Base-by-base conservation (phyloP, 2,113 vertebrate species). In the Epinephelus moara region DNA sequence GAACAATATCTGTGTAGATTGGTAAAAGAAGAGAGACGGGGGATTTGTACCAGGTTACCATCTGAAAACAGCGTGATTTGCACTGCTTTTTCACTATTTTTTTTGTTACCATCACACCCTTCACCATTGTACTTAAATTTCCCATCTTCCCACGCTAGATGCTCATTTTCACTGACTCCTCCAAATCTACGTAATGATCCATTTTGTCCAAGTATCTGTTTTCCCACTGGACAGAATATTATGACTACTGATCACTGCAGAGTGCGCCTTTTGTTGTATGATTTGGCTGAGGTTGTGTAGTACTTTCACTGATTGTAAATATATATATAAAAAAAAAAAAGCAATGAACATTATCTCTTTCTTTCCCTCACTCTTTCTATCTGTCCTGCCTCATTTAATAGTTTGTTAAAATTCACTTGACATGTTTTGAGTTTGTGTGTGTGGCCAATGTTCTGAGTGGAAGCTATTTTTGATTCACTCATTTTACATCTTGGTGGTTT, bases 241-340 rank as follows among this genome's bases (percentile, higher is more conserved):
- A 64, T 84, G 86, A 93, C 91, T 94, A 91, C 92, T 92, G 90
- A 92, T 90, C 50, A 74, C 60, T 85, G 75, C 75, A 73, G 63
- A 82, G 25, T 63, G 69, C 64, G 45, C 69, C 80, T 83, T 82
- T 64, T 80, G 68, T 77, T 70, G 78, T 81, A 47, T 79, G n/a
- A 81, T 69, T 72, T 67, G 53, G 47, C 49, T 57, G 27, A 62
- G 27, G 59, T 37, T 72, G 57, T 78, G 33, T 81, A 70, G 55
- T 74, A 27, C 50, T 56, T 70, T 78, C n/a, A 86, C 76, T 85
- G 87, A 89, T 82, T 93, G 82, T 93, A 88, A 64, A 85, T 89
- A 82, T 83, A 81, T 81, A 82, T 27, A 27, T 25, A 25, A 25
- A 25, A 25, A 25, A 27, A 71, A 85, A 15, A 79, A 80, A 85